Base-by-base conservation (phyloP, 1,140 invertebrate genomes). In the Drepana arcuata region DNA sequence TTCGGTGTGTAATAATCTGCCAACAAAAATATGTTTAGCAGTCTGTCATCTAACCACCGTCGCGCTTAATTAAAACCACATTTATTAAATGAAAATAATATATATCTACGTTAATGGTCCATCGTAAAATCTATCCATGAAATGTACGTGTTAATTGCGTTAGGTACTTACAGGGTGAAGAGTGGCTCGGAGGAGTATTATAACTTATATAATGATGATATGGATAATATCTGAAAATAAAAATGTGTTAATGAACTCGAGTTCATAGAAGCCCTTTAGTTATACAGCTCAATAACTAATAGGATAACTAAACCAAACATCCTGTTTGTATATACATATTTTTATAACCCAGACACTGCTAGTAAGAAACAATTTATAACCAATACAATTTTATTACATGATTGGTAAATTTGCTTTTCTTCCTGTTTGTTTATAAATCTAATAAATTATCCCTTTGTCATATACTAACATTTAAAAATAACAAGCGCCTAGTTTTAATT, bases 91-190 rank as follows among this genome's bases (percentile, higher is more conserved):
- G n/a, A n/a, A n/a, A n/a, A n/a, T n/a, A n/a, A n/a, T n/a, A n/a
- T n/a, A n/a, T n/a, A n/a, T n/a, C n/a, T n/a, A n/a, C n/a, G n/a
- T n/a, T n/a, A n/a, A n/a, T n/a, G n/a, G n/a, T n/a, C n/a, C n/a
- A n/a, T n/a, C n/a, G n/a, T n/a, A n/a, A n/a, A n/a, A n/a, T n/a
- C n/a, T n/a, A n/a, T n/a, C n/a, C n/a, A n/a, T n/a, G n/a, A n/a
- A n/a, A n/a, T n/a, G n/a, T n/a, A n/a, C n/a, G n/a, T n/a, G n/a
- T n/a, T n/a, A n/a, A n/a, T n/a, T n/a, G n/a, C n/a, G n/a, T n/a
- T n/a, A n/a, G n/a, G n/a, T 59, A 74, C 73, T 74, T 59, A 78
- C 73, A 75, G 30, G 65, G 62, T 30, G 59, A 34, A 1, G 68
- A 62, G 36, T 70, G 73, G 33, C 66, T 60, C 27, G 73, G 48